Evolutionary conservation across 2,113 vertebrate species (phyloP).

Genomic region (Gulo gulo): DNA sequence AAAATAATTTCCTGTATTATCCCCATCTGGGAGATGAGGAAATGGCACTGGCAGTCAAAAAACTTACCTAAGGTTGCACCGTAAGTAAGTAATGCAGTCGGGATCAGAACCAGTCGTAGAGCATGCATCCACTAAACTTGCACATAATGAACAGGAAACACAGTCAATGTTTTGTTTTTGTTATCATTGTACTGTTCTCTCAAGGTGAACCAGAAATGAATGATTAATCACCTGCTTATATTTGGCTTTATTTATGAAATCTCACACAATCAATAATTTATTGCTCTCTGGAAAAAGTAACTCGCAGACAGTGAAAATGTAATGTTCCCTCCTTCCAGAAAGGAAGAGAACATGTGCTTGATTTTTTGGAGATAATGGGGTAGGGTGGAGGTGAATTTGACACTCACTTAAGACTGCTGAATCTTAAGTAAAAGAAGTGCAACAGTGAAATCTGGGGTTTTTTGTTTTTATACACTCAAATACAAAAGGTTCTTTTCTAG

Average conservation of each 20-base stretch:
- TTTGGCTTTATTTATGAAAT: slow-evolving; percentile 71
- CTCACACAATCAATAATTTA: slow-evolving; percentile 69
- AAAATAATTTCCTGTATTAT: neutral
- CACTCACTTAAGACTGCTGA: neutral
- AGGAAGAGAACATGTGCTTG: neutral
- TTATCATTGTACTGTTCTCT: slow-evolving; percentile 48
- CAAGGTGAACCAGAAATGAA: slow-evolving; percentile 70
- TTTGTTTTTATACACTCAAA: neutral
- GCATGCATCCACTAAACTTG: neutral
- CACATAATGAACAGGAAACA: neutral
- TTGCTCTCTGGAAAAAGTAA: slow-evolving; percentile 44
- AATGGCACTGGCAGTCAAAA: neutral
- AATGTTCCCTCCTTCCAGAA: neutral
- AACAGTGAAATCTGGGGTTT: neutral
- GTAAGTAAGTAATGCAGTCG: neutral
- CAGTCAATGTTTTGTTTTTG: slow-evolving; percentile 3
- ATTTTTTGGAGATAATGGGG: neutral
- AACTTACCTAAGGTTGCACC: neutral
- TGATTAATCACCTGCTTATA: slow-evolving; percentile 68
- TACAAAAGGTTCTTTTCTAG: neutral
- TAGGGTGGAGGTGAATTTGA: neutral
- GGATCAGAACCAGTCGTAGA: neutral
- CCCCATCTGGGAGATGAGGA: neutral
- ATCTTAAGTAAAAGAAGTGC: neutral
- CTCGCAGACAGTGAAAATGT: slow-evolving; percentile 2